A percentile compares a stretch with the other conserved stretches of the same genome.
These are phyloP conservation scores for Autographa gamma DNA, from an alignment of 2,888 invertebrate species.

Conservation along the genomic window DNA sequence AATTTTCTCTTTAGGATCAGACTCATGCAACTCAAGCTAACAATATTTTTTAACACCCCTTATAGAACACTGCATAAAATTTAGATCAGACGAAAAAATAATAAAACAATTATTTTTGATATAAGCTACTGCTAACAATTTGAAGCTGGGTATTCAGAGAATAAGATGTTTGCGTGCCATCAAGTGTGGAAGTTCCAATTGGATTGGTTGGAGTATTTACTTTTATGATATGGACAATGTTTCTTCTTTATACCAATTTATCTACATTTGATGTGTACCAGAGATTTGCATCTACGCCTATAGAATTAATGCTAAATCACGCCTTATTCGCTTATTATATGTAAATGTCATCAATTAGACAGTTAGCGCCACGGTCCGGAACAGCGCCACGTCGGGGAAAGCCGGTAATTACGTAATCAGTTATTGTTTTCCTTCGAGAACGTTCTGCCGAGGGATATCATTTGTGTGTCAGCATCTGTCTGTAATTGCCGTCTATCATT, in stretches of 20 bases:
- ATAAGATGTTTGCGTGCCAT: too few species aligned
- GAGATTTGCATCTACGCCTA: background rate
- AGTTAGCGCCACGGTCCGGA: constrained; percentile 29
- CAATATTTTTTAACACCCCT: background rate
- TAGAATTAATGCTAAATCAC: background rate
- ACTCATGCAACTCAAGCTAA: background rate
- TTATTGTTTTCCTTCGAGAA: constrained; percentile 46
- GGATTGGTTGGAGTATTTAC: too few species aligned
- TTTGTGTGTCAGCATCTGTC: constrained; percentile 45
- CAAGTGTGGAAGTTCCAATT: too few species aligned
- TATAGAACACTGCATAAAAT: background rate
- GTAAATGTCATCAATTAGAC: constrained; percentile 43
- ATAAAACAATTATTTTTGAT: too few species aligned
- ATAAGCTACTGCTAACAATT: too few species aligned
- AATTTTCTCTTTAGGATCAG: background rate
- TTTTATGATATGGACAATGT: too few species aligned
- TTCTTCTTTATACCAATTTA: too few species aligned
- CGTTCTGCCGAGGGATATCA: constrained; percentile 39
- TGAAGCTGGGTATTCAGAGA: too few species aligned
- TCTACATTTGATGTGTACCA: too few species aligned
- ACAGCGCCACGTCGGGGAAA: constrained; percentile 37
- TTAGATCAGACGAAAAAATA: too few species aligned
- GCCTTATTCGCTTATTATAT: constrained; percentile 18
- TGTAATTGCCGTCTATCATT: constrained; percentile 44
- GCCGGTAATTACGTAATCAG: constrained; percentile 46